Evolutionary conservation across 2,113 vertebrate genomes (phyloP).

Genomic region (Alethe diademata): DNA sequence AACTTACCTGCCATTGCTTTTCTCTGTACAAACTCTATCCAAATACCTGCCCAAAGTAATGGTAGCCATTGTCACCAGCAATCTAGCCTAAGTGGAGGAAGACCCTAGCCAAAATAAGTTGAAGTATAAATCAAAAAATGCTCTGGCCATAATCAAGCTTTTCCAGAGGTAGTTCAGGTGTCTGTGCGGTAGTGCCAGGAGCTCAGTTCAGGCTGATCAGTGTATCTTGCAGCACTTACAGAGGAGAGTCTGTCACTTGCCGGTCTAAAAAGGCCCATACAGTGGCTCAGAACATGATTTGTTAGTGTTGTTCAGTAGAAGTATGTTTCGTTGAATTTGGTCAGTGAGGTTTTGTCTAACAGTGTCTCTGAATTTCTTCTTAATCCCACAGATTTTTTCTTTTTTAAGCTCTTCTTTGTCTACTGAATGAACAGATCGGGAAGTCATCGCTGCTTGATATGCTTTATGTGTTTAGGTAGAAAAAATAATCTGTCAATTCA

Average conservation of each 20-base stretch:
- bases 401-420: background rate
- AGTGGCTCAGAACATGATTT: background rate
- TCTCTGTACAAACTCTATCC: background rate
- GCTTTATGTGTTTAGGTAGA: background rate
- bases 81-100: background rate
- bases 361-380: background rate
- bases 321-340: background rate
- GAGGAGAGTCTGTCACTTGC: background rate
- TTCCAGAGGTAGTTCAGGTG: background rate
- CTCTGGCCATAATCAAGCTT: background rate
- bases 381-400: background rate
- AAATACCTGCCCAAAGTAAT: background rate
- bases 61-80: background rate
- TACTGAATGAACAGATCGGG: background rate
- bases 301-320: background rate
- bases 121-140: background rate
- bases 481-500: background rate
- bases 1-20: background rate
- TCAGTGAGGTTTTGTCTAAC: background rate
- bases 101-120: background rate
- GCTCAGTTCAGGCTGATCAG: background rate
- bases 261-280: background rate
- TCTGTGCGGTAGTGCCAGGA: background rate
- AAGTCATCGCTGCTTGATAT: background rate
- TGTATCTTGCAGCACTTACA: background rate